phyloP scores from a whole-genome alignment of 2,888 invertebrate species.

The Pyrgus malvae region DNA sequence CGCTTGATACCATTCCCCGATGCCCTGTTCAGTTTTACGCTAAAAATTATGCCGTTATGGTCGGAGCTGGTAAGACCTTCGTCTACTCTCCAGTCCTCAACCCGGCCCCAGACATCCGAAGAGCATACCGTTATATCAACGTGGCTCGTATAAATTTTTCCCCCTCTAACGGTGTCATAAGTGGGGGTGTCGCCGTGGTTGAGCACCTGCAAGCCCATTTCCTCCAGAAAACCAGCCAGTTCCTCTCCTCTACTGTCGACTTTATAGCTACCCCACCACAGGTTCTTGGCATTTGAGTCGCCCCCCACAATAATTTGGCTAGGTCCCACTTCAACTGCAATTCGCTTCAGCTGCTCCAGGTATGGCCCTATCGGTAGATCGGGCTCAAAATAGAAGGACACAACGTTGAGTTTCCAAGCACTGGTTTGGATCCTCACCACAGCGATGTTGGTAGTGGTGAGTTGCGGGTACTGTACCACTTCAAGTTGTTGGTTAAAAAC shows the following conservation, averaged over 20 bases:
- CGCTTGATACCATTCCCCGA: too few species aligned
- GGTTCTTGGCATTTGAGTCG: slow-evolving; percentile 25
- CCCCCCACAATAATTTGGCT: slow-evolving; percentile 21
- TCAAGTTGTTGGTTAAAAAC: not conserved
- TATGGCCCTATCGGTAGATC: slow-evolving; percentile 25
- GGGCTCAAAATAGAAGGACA: not conserved
- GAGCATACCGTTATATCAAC: too few species aligned
- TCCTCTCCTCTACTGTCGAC: slow-evolving; percentile 29
- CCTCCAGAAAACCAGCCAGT: slow-evolving; percentile 1
- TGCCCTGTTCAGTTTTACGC: too few species aligned
- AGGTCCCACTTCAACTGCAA: not conserved
- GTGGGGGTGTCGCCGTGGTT: too few species aligned
- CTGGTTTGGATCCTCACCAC: slow-evolving; percentile 2
- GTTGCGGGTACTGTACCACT: not conserved
- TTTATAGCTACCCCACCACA: slow-evolving; percentile 32
- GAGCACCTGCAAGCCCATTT: slow-evolving; percentile 7
- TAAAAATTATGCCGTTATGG: too few species aligned
- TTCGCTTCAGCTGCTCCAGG: slow-evolving; percentile 16
- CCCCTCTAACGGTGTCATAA: too few species aligned
- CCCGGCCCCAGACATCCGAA: too few species aligned
- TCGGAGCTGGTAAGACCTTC: too few species aligned
- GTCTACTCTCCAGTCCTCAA: too few species aligned
- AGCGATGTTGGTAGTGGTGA: not conserved
- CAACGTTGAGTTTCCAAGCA: not conserved
- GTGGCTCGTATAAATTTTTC: too few species aligned